Evolutionary conservation across 2,888 invertebrate species (phyloP).

Genomic region (Eurytoma adleriae): DNA sequence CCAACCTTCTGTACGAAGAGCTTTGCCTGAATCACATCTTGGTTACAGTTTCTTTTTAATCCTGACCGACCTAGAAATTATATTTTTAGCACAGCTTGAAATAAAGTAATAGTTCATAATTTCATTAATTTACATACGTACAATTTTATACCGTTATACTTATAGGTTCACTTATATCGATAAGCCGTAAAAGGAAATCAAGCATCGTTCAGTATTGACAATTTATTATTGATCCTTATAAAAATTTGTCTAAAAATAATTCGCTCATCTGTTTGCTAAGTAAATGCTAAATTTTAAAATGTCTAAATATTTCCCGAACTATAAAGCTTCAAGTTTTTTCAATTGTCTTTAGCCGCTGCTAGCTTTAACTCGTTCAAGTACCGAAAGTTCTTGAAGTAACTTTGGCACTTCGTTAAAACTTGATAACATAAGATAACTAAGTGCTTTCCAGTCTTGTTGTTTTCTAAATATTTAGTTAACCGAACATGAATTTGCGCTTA

Average conservation of each 20-base stretch:
- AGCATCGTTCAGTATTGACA: too few species aligned
- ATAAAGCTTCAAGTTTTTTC: conserved; percentile 32
- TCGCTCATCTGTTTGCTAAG: background rate
- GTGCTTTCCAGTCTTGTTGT: conserved; percentile 24
- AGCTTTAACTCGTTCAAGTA: conserved; percentile 9
- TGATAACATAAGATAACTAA: conserved; percentile 45
- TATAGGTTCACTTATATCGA: too few species aligned
- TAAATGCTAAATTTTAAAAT: background rate
- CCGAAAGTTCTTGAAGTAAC: conserved; percentile 46
- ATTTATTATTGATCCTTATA: too few species aligned
- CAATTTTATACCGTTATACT: too few species aligned
- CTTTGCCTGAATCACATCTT: conserved; percentile 50
- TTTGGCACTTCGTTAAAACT: conserved; percentile 52
- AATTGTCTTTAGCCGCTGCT: conserved; percentile 36
- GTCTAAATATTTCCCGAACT: background rate
- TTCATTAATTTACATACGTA: too few species aligned
- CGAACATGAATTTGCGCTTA: conserved; percentile 44
- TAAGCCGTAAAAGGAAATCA: too few species aligned
- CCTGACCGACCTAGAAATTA: background rate
- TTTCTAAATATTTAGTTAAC: conserved; percentile 50
- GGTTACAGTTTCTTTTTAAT: background rate
- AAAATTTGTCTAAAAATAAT: background rate
- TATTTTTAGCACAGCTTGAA: background rate
- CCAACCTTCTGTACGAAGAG: conserved; percentile 56
- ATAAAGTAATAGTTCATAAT: background rate